These are phyloP conservation scores for Brachypteracias leptosomus DNA, from an alignment of 2,113 vertebrate species.

Conservation along the genomic window DNA sequence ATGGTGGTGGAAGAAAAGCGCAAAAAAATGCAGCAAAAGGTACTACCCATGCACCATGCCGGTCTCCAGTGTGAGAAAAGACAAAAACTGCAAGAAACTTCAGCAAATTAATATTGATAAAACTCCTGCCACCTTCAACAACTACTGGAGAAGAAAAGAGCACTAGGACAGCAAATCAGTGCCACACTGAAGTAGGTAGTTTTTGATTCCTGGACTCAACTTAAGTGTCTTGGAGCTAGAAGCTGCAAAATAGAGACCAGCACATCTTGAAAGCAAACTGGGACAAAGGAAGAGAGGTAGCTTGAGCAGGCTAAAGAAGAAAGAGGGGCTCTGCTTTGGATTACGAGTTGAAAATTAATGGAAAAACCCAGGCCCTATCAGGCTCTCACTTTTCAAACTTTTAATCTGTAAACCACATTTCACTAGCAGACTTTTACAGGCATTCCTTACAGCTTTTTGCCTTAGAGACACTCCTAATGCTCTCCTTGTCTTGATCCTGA, in stretches of 20 bases:
- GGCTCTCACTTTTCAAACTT: background rate
- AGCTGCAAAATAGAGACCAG: background rate
- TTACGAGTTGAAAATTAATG: background rate
- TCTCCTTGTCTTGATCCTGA: background rate
- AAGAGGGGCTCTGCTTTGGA: background rate
- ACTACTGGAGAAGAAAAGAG: background rate
- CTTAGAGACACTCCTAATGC: background rate
- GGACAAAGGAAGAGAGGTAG: background rate
- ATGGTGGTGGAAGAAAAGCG: background rate
- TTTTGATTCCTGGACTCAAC: background rate
- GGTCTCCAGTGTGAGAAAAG: background rate
- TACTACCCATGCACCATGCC: background rate
- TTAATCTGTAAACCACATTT: background rate
- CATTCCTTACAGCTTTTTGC: background rate
- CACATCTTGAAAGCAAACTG: background rate
- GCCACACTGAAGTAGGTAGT: background rate
- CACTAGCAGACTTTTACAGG: background rate
- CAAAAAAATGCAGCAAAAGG: background rate
- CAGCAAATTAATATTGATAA: background rate
- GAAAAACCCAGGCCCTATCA: background rate
- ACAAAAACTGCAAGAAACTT: background rate
- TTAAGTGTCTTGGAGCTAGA: background rate
- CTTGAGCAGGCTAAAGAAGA: background rate
- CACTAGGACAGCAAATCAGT: background rate
- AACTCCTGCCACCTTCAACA: background rate